phyloP scores from a whole-genome alignment of 2,797 vertebrate species.

The Falco peregrinus region DNA sequence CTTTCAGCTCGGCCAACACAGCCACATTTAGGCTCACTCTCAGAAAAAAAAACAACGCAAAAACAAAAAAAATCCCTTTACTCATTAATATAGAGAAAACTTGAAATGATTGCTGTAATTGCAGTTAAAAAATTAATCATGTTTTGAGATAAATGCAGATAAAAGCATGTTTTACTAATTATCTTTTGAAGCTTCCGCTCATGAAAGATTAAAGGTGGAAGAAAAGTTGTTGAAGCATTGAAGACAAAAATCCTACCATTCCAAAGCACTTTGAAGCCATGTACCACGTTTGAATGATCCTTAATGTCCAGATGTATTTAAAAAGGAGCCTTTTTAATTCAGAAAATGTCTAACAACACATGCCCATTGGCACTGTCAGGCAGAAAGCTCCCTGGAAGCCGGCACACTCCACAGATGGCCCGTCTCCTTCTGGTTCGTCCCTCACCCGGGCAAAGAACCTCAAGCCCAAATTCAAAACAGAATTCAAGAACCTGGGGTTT shows the following conservation, averaged over 20 bases:
- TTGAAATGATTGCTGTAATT: conserved; percentile 69
- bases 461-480: not conserved
- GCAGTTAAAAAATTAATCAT: conserved; percentile 74
- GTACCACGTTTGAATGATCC: not conserved
- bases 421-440: not conserved
- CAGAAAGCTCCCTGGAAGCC: not conserved
- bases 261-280: conserved; percentile 47
- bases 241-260: conserved; percentile 37
- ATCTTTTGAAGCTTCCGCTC: conserved; percentile 60
- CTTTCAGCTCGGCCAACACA: conserved; percentile 27
- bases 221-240: conserved; percentile 47
- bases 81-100: conserved; percentile 58
- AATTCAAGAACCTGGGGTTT: not conserved
- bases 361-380: not conserved
- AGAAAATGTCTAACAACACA: not conserved
- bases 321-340: not conserved
- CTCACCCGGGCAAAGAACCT: not conserved
- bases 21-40: not conserved
- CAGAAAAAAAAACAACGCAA: not conserved
- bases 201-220: conserved; percentile 67
- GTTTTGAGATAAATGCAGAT: conserved; percentile 70
- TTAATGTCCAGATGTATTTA: conserved; percentile 21
- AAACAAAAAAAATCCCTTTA: not conserved
- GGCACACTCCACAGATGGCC: no score
- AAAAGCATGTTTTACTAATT: conserved; percentile 65